Percentiles rank a stretch among this genome's conserved stretches.
These are phyloP conservation scores for Drosophila elegans DNA, from an alignment of 1,140 invertebrate species.

Conservation along the genomic window DNA sequence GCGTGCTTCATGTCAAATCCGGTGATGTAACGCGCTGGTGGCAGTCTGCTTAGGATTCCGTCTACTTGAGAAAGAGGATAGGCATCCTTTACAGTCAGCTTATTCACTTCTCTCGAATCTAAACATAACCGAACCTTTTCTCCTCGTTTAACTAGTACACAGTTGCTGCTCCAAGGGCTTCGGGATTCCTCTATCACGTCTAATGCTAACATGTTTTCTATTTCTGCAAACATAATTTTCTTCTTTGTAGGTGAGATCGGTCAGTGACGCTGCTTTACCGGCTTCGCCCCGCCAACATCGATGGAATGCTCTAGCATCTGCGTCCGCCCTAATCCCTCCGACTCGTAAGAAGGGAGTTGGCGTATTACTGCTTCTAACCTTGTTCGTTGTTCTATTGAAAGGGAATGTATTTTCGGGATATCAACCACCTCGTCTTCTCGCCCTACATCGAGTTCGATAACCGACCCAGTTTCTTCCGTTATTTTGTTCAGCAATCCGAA, in stretches of 20 bases:
- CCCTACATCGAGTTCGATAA: conserved; percentile 1
- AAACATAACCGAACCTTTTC: neutral
- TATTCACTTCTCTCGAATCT: neutral
- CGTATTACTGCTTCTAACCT: neutral
- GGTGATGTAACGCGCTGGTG: too few relatives aligned
- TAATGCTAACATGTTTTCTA: conserved; percentile 1
- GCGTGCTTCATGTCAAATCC: too few relatives aligned
- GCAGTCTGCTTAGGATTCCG: too few relatives aligned
- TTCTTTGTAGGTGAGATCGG: conserved; percentile 21
- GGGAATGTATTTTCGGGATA: too few relatives aligned
- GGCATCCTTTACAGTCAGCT: too few relatives aligned
- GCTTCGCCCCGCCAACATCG: conserved; percentile 8
- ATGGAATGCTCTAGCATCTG: conserved; percentile 17
- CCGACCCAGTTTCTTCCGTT: neutral
- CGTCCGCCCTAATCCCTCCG: conserved; percentile 10
- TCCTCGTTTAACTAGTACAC: conserved; percentile 17
- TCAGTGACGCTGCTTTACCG: conserved; percentile 31
- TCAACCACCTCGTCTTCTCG: neutral
- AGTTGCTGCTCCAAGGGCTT: conserved; percentile 41
- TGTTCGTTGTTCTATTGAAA: neutral
- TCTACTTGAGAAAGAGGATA: too few relatives aligned
- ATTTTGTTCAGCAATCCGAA: conserved; percentile 1
- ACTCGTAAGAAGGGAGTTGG: too few relatives aligned
- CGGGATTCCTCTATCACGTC: conserved; percentile 2
- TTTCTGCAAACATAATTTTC: conserved; percentile 17